A percentile compares a stretch with the other conserved stretches of the same genome.
Evolutionary conservation across 2,797 vertebrate genomes (phyloP).

Genomic region (Myoxocephalus aenaeus): DNA sequence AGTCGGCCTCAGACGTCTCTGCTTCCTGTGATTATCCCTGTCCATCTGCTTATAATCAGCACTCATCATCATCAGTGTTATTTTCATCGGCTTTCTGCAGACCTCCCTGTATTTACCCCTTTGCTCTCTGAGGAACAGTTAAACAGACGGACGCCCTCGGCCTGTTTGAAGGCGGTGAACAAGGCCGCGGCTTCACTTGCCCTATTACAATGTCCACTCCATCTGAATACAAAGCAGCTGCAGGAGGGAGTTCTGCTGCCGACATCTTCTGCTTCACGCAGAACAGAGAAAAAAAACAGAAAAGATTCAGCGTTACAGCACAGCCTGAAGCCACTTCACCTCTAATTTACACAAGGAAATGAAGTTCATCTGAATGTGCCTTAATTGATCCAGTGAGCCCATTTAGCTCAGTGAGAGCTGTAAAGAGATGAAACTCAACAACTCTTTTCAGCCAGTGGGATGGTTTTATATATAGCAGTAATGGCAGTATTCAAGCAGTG

Average conservation of each 20-base stretch:
- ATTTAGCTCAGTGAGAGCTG: constrained; percentile 1
- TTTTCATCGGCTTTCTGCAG: constrained; percentile 36
- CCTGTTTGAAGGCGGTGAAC: constrained; percentile 32
- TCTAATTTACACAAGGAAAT: constrained; percentile 17
- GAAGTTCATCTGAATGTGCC: constrained; percentile 19
- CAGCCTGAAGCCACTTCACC: constrained; percentile 40
- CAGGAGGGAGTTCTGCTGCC: constrained; percentile 16
- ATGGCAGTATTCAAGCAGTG: background rate
- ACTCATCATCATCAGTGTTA: constrained; percentile 23
- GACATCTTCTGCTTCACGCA: constrained; percentile 31
- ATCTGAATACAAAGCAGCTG: constrained; percentile 61
- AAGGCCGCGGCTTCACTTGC: constrained; percentile 35
- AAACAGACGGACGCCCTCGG: constrained; percentile 17
- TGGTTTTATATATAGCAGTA: background rate
- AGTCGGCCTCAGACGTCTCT: background rate
- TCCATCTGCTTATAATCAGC: constrained; percentile 5
- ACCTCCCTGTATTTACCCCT: constrained; percentile 11
- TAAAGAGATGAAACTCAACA: constrained; percentile 11
- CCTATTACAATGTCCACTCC: constrained; percentile 27
- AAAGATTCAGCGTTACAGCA: constrained; percentile 22
- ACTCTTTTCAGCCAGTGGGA: background rate
- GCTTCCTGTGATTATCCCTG: constrained; percentile 19
- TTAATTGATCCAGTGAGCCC: constrained; percentile 44
- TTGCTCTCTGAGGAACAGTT: constrained; percentile 26
- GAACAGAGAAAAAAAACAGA: background rate